Evolutionary conservation across 2,888 invertebrate species (phyloP).

Genomic region (Nemotelus nigrinus): DNA sequence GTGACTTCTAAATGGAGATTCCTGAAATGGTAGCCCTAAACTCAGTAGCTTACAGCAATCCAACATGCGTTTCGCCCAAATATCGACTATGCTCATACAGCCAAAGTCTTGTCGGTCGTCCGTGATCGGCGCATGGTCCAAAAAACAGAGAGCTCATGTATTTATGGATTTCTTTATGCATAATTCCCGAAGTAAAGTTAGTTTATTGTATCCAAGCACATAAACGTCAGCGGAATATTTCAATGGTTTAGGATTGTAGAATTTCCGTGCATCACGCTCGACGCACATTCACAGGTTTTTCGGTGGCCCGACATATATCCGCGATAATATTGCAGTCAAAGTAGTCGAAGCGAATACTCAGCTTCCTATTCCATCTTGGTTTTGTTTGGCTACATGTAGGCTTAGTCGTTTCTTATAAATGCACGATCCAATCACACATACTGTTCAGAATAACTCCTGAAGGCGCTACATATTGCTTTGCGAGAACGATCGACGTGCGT

Average conservation of each 20-base stretch:
- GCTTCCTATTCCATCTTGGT: constrained; percentile 16
- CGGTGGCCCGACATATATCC: not conserved
- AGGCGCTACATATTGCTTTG: constrained; percentile 48
- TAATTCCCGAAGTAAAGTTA: constrained; percentile 26
- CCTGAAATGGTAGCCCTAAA: no score
- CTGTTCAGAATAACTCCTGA: constrained; percentile 22
- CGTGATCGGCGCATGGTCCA: not conserved
- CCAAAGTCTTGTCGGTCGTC: not conserved
- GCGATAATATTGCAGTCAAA: constrained; percentile 12
- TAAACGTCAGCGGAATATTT: constrained; percentile 43
- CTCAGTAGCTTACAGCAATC: no score
- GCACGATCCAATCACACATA: not conserved
- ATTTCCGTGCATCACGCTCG: constrained; percentile 13
- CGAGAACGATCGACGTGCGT: constrained; percentile 41
- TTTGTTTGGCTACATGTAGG: constrained; percentile 11
- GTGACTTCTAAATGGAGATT: no score
- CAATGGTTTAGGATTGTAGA: constrained; percentile 44
- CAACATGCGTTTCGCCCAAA: no score
- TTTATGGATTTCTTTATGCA: constrained; percentile 53
- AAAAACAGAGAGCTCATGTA: constrained; percentile 50
- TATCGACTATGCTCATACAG: not conserved
- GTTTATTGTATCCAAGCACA: constrained; percentile 45
- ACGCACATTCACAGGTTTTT: constrained; percentile 3
- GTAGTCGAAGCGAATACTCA: not conserved
- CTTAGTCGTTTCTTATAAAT: not conserved